These are phyloP conservation scores for Polyommatus iphigenia DNA, from an alignment of 2,888 invertebrate species.

Conservation along the genomic window DNA sequence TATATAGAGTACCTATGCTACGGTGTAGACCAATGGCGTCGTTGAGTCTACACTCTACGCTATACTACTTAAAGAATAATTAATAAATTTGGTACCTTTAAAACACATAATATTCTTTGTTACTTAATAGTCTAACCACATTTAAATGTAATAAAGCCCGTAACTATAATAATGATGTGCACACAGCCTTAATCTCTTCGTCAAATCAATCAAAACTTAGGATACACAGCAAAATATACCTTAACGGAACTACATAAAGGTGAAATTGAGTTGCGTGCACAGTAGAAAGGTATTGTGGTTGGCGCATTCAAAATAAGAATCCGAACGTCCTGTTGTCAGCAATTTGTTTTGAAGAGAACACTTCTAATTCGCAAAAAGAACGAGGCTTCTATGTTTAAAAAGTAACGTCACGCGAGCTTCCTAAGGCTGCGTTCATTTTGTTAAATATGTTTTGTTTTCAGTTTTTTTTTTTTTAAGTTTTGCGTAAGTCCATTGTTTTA, in stretches of 20 bases:
- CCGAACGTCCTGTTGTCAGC: slow-evolving; percentile 76
- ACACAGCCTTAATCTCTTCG: slow-evolving; percentile 32
- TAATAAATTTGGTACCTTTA: background rate
- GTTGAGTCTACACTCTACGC: no score
- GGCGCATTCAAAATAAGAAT: slow-evolving; percentile 66
- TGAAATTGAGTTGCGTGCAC: slow-evolving; percentile 39
- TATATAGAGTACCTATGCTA: no score
- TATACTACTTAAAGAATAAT: no score
- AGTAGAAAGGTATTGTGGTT: slow-evolving; percentile 48
- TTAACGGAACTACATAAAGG: slow-evolving; percentile 40
- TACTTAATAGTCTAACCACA: background rate
- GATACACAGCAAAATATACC: slow-evolving; percentile 40
- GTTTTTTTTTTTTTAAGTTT: background rate
- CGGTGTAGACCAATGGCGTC: no score
- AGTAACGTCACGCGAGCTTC: slow-evolving; percentile 72
- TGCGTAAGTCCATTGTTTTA: background rate
- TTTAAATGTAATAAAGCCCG: background rate
- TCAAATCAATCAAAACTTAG: slow-evolving; percentile 36
- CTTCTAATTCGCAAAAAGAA: slow-evolving; percentile 78
- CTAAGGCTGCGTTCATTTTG: slow-evolving; percentile 47
- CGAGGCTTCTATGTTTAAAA: slow-evolving; percentile 74
- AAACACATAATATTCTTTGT: background rate
- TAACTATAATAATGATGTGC: background rate
- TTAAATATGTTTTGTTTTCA: background rate
- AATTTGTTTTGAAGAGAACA: slow-evolving; percentile 79